Evolutionary conservation across 2,888 invertebrate genomes (phyloP).

Genomic region (Megastigmus dorsalis): DNA sequence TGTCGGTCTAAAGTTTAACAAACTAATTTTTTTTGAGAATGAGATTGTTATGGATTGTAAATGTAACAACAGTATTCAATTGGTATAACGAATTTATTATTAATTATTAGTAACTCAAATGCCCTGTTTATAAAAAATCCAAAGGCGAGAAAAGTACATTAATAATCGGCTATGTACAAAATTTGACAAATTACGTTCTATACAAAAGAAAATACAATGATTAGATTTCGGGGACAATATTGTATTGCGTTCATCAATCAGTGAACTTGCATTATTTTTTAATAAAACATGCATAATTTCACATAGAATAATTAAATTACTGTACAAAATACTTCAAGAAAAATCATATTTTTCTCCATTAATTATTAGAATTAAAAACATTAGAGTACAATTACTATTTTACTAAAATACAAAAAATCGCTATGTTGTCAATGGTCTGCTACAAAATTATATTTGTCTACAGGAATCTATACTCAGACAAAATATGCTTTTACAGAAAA

Average conservation of each 20-base stretch:
- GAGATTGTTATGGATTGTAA: too few relatives aligned
- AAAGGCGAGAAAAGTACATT: slow-evolving; percentile 34
- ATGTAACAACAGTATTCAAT: not conserved
- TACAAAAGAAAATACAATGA: slow-evolving; percentile 21
- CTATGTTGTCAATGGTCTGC: not conserved
- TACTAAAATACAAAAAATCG: not conserved
- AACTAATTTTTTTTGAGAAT: too few relatives aligned
- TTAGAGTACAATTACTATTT: not conserved
- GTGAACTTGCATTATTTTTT: slow-evolving; percentile 8
- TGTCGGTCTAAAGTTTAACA: too few relatives aligned
- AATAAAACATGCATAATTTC: slow-evolving; percentile 12
- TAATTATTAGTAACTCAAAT: slow-evolving; percentile 35
- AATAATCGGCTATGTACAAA: slow-evolving; percentile 31
- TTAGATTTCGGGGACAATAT: not conserved
- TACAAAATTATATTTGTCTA: slow-evolving; percentile 7
- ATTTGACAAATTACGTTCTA: slow-evolving; percentile 32
- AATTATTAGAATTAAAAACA: slow-evolving; percentile 1
- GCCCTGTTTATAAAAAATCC: slow-evolving; percentile 21
- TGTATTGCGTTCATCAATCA: not conserved
- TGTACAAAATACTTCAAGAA: slow-evolving; percentile 29
- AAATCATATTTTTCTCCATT: slow-evolving; percentile 12
- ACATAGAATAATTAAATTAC: slow-evolving; percentile 17
- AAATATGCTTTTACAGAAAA: slow-evolving; percentile 4
- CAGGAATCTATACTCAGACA: not conserved
- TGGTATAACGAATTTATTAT: slow-evolving; percentile 41